Percentiles rank a stretch among this genome's conserved stretches.
These are phyloP conservation scores for Strix occidentalis DNA, from an alignment of 2,797 vertebrate genomes.

Conservation along the genomic window DNA sequence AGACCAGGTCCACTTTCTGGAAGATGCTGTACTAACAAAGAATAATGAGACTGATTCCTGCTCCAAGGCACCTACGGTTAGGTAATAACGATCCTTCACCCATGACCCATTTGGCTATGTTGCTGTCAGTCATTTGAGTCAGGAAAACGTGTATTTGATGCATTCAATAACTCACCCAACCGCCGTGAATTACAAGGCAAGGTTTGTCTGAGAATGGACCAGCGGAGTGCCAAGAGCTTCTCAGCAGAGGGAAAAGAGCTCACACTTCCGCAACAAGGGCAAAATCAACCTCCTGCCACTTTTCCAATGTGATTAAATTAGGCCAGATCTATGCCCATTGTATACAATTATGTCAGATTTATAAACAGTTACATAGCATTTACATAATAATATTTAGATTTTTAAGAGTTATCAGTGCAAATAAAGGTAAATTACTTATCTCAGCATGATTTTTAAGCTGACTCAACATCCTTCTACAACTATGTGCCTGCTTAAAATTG, in stretches of 20 bases:
- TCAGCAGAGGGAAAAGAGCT: not conserved
- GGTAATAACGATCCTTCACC: not conserved
- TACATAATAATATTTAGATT: not conserved
- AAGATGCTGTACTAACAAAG: not conserved
- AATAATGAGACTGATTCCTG: not conserved
- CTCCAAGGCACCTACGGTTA: not conserved
- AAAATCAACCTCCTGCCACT: conserved; percentile 14
- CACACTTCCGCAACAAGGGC: not conserved
- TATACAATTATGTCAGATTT: not conserved
- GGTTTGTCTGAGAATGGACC: not conserved
- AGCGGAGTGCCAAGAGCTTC: not conserved
- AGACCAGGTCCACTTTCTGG: not conserved
- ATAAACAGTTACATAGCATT: not conserved
- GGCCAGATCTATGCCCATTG: not conserved
- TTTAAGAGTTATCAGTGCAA: not conserved
- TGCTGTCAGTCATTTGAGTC: not conserved
- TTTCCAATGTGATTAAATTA: not conserved
- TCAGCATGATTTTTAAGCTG: conserved; percentile 3
- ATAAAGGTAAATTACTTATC: conserved; percentile 36
- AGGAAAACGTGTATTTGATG: not conserved
- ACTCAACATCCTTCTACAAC: not conserved
- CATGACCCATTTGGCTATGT: not conserved
- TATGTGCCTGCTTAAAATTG: not conserved
- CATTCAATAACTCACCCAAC: not conserved
- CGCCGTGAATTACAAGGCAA: not conserved